A percentile compares a stretch with the other conserved stretches of the same genome.
Conservation (phyloP, 2,113 vertebrate species). For the Polyodon spathula region DNA sequence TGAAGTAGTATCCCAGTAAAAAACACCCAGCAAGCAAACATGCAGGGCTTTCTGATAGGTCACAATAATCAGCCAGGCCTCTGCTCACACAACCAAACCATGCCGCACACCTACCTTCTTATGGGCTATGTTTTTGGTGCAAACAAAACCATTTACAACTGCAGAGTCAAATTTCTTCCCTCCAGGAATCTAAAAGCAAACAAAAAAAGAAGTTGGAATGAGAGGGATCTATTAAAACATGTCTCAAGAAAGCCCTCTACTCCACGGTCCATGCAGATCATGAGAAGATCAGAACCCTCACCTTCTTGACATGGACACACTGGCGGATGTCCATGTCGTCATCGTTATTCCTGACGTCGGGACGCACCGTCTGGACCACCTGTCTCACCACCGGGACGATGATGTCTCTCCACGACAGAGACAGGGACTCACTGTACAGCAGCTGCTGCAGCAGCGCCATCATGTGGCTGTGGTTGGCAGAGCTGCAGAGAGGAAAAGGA, state of each 20-base stretch:
- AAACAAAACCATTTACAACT: conserved; percentile 89
- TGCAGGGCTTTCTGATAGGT: no score
- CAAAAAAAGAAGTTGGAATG: conserved; percentile 14
- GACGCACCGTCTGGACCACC: conserved; percentile 91
- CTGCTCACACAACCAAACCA: no score
- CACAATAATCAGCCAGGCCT: no score
- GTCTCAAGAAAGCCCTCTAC: not conserved
- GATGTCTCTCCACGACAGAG: conserved; percentile 89
- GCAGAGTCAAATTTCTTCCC: conserved; percentile 93
- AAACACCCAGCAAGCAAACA: no score
- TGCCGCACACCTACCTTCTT: conserved; percentile 72
- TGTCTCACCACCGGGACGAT: conserved; percentile 90
- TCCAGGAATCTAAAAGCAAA: conserved; percentile 73
- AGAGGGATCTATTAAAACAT: not conserved
- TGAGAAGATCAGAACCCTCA: conserved; percentile 26
- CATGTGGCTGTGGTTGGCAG: conserved; percentile 97
- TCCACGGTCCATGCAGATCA: not conserved
- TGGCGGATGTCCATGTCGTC: conserved; percentile 98
- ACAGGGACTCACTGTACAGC: conserved; percentile 85
- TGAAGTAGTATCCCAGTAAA: no score
- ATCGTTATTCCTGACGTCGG: conserved; percentile 87
- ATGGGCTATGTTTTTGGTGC: conserved; percentile 95
- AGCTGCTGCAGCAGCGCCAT: conserved; percentile 96
- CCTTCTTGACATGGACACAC: conserved; percentile 95
- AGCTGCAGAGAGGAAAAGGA: conserved; percentile 49